Evolutionary conservation across 2,888 invertebrate species (phyloP).

Genomic region (Diploptera punctata): DNA sequence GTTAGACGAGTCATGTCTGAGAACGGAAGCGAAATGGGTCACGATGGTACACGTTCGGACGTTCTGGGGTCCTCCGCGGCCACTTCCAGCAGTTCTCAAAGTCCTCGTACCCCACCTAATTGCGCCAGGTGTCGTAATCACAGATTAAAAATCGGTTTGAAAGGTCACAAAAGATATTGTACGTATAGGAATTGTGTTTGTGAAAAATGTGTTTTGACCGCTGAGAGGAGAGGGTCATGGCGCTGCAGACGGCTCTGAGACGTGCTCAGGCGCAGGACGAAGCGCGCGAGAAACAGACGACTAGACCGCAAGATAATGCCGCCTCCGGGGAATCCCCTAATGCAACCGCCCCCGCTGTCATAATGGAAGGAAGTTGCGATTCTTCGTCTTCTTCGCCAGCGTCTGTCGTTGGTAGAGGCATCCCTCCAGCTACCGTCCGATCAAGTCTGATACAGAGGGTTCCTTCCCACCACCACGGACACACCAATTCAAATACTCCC

Average conservation of each 20-base stretch:
- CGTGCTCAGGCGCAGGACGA: slow-evolving; percentile 89
- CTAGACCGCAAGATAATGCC: no score
- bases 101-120: slow-evolving; percentile 82
- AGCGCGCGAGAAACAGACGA: slow-evolving; percentile 41
- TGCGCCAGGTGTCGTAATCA: slow-evolving; percentile 94
- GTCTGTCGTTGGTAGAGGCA: no score
- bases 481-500: no score
- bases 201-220: slow-evolving; percentile 85
- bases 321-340: neutral
- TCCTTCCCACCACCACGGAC: no score
- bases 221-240: slow-evolving; percentile 91
- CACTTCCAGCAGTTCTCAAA: slow-evolving; percentile 30
- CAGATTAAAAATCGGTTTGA: slow-evolving; percentile 83
- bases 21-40: neutral
- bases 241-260: slow-evolving; percentile 81
- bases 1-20: neutral
- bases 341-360: neutral
- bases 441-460: no score
- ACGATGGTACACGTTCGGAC: neutral
- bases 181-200: slow-evolving; percentile 84
- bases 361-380: slow-evolving; percentile 32
- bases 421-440: no score
- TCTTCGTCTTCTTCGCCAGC: slow-evolving; percentile 25
- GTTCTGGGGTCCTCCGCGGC: neutral
- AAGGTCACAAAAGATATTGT: slow-evolving; percentile 94